These are phyloP conservation scores for Elmis aenea DNA, from an alignment of 2,888 invertebrate genomes.

Conservation along the genomic window DNA sequence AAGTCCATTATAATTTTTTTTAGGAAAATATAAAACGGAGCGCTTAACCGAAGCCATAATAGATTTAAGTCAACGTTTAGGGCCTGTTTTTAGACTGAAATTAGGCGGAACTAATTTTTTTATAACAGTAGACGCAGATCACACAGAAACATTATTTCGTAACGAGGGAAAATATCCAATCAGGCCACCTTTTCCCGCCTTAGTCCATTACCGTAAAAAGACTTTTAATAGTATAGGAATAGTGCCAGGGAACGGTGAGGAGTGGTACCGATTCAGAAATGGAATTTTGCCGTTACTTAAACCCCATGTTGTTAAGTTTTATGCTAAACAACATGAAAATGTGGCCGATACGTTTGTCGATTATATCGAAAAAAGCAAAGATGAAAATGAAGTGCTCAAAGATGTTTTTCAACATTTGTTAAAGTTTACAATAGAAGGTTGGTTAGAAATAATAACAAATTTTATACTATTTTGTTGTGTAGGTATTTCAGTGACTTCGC, in stretches of 20 bases:
- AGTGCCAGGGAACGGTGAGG: conserved; percentile 55
- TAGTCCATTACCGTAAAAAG: conserved; percentile 47
- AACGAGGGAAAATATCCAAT: conserved; percentile 50
- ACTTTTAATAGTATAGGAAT: conserved; percentile 49
- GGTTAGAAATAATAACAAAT: conserved; percentile 4
- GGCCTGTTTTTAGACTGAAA: conserved; percentile 48
- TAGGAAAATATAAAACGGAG: conserved; percentile 34
- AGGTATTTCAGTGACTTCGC: conserved; percentile 48
- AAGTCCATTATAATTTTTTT: conserved; percentile 7
- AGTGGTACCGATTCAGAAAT: conserved; percentile 53
- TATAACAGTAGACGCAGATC: conserved; percentile 49
- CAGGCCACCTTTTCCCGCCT: conserved; percentile 51
- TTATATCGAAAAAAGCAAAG: conserved; percentile 38
- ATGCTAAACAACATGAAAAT: conserved; percentile 41
- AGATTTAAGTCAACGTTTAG: conserved; percentile 45
- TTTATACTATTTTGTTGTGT: conserved; percentile 7
- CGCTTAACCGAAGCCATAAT: conserved; percentile 46
- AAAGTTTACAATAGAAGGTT: conserved; percentile 47
- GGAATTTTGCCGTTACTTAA: conserved; percentile 51
- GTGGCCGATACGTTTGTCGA: conserved; percentile 47
- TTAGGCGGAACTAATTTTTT: conserved; percentile 47
- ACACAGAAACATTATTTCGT: conserved; percentile 47
- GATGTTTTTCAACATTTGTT: conserved; percentile 43
- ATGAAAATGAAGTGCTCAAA: conserved; percentile 32
- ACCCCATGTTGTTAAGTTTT: conserved; percentile 45